phyloP scores from a whole-genome alignment of 2,113 vertebrate genomes.

The human region DNA sequence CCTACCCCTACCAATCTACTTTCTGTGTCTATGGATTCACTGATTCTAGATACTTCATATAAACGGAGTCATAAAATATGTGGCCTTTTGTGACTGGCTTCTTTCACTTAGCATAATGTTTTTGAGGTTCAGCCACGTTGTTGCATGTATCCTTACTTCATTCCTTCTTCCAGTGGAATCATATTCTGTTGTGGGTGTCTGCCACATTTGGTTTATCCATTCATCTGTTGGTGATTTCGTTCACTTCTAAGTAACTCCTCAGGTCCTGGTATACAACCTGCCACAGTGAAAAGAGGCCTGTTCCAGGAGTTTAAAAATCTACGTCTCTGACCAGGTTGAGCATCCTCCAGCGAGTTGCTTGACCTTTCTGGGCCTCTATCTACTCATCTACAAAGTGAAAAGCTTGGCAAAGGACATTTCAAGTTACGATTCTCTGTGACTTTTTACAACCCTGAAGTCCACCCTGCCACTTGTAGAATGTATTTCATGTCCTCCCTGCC shows the following conservation, averaged over 20 bases:
- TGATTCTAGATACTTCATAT: not conserved
- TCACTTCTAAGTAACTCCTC: not conserved
- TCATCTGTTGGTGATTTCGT: not conserved
- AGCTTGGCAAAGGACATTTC: not conserved
- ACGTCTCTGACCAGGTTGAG: not conserved
- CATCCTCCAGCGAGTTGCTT: not conserved
- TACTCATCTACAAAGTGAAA: not conserved
- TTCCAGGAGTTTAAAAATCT: not conserved
- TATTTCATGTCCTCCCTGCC: not conserved
- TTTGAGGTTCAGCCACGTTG: not conserved
- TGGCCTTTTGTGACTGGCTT: not conserved
- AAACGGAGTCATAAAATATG: fast-evolving
- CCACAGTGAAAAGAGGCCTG: not conserved
- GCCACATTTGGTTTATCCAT: not conserved
- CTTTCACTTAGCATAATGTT: not conserved
- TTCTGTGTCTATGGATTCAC: not conserved
- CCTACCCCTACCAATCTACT: not conserved
- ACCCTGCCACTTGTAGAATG: not conserved
- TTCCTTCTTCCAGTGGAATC: not conserved
- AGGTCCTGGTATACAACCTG: not conserved
- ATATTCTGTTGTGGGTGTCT: fast-evolving
- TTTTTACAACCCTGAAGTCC: not conserved
- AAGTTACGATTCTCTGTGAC: not conserved
- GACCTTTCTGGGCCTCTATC: not conserved
- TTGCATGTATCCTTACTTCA: fast-evolving